Evolutionary conservation across 2,797 vertebrate genomes (phyloP), one percentile per base, ranked within the genome.

Genomic region (Cephalopachus bancanus): DNA sequence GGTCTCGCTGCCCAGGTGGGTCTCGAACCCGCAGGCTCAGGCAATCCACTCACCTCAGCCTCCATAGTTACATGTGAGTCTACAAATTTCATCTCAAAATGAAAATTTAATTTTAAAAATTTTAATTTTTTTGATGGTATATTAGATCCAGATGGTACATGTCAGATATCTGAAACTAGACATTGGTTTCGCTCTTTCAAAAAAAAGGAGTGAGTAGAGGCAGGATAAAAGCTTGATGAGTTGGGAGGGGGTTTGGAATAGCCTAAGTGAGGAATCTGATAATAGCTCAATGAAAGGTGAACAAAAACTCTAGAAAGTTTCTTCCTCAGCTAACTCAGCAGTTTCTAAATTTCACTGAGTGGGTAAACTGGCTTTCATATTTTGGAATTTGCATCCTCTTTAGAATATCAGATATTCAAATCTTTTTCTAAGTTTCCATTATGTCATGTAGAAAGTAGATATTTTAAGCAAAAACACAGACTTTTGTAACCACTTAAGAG

Each of bases 391-490:
- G 75, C 85, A 28, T 15, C 37, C 72, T 83, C 26, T 94, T 95
- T 65, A 49, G 37, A 92, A 67, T 57, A 71, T 78, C 49, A 78
- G 87, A 95, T 81, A 95, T 86, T 44, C 64, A 79, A 83, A 85
- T n/a, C 6, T 78, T 93, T 75, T 64, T 33, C 5, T 59, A 89
- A 90, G 57, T 87, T 97, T 95, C n/a, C 7, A 62, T 76, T 57
- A 78, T 65, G 71, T 93, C 62, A 83, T 60, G 10, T 59, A 83
- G 55, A 94, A 24, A 44, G 5, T 44, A 44, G 28, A 60, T 83
- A 67, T 94, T 83, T 95, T 71, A 94, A 97, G 89, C 64, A 80
- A 62, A 87, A 86, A 37, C 10, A 53, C 28, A 89, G 71, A 76
- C 75, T 44, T 67, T 95, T 92, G 72, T 79, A 93, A 83, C 8